Conservation (phyloP, 30 jellyfish, hydroid and myxozoan species). For the Clytia hemisphaerica region DNA sequence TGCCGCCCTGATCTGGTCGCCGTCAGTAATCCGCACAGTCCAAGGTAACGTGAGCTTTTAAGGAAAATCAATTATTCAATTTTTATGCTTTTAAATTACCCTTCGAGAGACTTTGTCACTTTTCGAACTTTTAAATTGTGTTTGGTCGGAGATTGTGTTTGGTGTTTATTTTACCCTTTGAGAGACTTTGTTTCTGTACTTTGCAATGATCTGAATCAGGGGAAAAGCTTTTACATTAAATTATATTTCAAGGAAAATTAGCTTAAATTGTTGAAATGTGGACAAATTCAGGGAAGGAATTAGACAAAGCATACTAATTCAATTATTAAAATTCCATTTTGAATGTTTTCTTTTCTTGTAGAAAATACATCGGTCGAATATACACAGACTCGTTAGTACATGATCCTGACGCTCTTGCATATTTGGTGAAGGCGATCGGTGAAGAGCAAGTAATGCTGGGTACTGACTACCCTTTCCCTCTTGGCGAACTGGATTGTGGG, state of each 20-base stretch:
- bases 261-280: too few species aligned
- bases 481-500: slow-evolving; percentile 88
- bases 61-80: too few species aligned
- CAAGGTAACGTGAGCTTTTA: too few species aligned
- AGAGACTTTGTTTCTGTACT: too few species aligned
- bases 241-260: too few species aligned
- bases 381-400: slow-evolving; percentile 85
- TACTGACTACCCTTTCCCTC: slow-evolving; percentile 90
- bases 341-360: not conserved
- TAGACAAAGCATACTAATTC: not conserved
- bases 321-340: not conserved
- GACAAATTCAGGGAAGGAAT: not conserved
- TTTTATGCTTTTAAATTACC: too few species aligned
- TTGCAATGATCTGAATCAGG: too few species aligned
- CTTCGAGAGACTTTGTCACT: too few species aligned
- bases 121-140: too few species aligned
- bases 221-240: too few species aligned
- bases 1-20: slow-evolving; percentile 95
- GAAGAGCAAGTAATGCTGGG: slow-evolving; percentile 72
- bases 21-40: slow-evolving; percentile 50
- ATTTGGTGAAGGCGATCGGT: slow-evolving; percentile 57
- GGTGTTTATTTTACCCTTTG: too few species aligned
- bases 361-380: slow-evolving; percentile 75
- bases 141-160: too few species aligned
- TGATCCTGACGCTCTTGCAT: slow-evolving; percentile 63